Percentiles rank a stretch among this genome's conserved stretches.
phyloP scores from a whole-genome alignment of 1,140 invertebrate genomes.

The Fopius arisanus region DNA sequence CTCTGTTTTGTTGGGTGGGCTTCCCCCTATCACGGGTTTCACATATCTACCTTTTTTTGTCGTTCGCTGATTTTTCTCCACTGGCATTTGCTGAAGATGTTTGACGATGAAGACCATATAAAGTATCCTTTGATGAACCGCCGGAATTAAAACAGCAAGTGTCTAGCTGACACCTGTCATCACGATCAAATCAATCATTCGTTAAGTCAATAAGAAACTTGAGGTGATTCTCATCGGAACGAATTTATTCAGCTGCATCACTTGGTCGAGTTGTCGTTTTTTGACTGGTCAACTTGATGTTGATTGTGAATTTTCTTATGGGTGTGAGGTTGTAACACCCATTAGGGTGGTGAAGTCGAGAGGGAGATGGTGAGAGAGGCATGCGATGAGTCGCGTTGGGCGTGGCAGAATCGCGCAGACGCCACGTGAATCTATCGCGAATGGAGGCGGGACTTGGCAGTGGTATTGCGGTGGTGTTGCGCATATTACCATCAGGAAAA shows the following conservation, averaged over 20 bases:
- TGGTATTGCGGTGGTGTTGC: constrained; percentile 38
- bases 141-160: constrained; percentile 13
- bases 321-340: neutral
- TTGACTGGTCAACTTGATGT: neutral
- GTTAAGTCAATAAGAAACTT: constrained; percentile 8
- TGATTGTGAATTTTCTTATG: neutral
- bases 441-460: constrained; percentile 49
- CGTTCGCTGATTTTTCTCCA: neutral
- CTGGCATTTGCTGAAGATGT: neutral
- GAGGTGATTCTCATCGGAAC: neutral
- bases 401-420: constrained; percentile 57
- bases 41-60: neutral
- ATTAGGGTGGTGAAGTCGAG: neutral
- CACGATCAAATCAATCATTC: constrained; percentile 21
- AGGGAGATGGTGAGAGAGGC: constrained; percentile 26
- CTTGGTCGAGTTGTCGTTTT: neutral
- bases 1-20: neutral
- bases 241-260: neutral
- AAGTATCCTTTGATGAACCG: constrained; percentile 15
- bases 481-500: neutral
- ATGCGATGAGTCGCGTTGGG: constrained; percentile 37
- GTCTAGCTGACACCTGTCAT: constrained; percentile 13
- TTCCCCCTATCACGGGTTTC: neutral
- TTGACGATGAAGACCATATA: neutral
- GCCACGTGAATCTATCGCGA: constrained; percentile 48